Conservation (phyloP, 1,140 invertebrate species). For the Drosophila yakuba region DNA sequence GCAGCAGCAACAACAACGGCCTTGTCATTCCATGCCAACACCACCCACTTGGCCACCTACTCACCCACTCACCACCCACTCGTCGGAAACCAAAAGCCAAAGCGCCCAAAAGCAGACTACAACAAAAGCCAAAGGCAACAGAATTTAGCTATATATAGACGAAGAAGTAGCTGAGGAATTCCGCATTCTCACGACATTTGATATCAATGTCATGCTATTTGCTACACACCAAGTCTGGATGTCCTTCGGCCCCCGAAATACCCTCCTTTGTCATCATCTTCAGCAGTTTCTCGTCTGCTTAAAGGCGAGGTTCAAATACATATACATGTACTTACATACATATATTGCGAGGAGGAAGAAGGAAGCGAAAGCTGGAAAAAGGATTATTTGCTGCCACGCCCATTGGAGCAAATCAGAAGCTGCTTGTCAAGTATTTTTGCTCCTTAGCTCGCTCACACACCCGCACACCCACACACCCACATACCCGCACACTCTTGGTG, state of each 20-base stretch:
- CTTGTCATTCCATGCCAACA: slow-evolving; percentile 42
- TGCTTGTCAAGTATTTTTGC: slow-evolving; percentile 46
- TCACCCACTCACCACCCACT: background rate
- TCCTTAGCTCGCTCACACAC: slow-evolving; percentile 12
- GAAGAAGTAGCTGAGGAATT: slow-evolving; percentile 41
- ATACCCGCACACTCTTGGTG: slow-evolving; percentile 5
- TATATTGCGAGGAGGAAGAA: slow-evolving; percentile 12
- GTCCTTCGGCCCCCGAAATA: background rate
- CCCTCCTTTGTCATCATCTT: slow-evolving; percentile 21
- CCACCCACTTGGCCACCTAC: slow-evolving; percentile 1
- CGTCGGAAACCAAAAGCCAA: slow-evolving; percentile 26
- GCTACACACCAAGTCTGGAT: slow-evolving; percentile 43
- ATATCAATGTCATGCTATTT: slow-evolving; percentile 81
- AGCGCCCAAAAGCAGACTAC: slow-evolving; percentile 64
- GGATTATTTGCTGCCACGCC: slow-evolving; percentile 75
- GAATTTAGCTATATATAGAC: slow-evolving; percentile 13
- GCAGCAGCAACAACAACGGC: slow-evolving; percentile 35
- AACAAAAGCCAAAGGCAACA: slow-evolving; percentile 58
- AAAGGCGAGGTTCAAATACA: slow-evolving; percentile 23
- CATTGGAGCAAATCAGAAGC: slow-evolving; percentile 62
- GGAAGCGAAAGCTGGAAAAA: slow-evolving; percentile 46
- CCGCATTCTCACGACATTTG: slow-evolving; percentile 74
- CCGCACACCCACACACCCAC: no score
- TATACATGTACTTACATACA: background rate
- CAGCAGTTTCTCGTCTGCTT: slow-evolving; percentile 36